These are phyloP conservation scores for Drosophila busckii DNA, from an alignment of 1,140 invertebrate species.

Conservation along the genomic window DNA sequence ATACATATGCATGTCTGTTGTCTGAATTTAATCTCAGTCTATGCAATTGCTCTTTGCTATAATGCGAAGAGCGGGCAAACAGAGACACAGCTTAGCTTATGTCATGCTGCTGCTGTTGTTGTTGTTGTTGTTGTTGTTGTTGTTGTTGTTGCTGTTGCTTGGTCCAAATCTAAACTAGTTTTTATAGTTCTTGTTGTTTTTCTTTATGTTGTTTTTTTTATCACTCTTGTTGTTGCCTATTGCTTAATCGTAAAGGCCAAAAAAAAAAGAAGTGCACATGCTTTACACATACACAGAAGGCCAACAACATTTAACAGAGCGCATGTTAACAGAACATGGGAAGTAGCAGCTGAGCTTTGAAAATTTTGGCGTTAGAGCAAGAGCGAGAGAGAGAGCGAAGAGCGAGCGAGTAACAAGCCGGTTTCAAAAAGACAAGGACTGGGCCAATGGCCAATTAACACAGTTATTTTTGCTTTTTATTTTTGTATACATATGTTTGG, in stretches of 20 bases:
- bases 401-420: no score
- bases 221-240: slow-evolving; percentile 12
- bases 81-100: not conserved
- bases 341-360: no score
- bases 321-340: not conserved
- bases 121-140: slow-evolving; percentile 1
- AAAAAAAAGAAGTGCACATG: slow-evolving; percentile 51
- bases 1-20: no score
- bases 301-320: not conserved
- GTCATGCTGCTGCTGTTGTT: slow-evolving; percentile 1
- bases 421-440: no score
- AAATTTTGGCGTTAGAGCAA: not conserved
- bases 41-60: no score
- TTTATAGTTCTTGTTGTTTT: slow-evolving; percentile 19
- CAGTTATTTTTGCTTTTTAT: slow-evolving; percentile 1
- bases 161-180: slow-evolving; percentile 35
- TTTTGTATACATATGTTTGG: not conserved
- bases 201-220: slow-evolving; percentile 15
- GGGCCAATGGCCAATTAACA: slow-evolving; percentile 56
- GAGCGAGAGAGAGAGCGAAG: not conserved
- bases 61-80: no score
- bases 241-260: slow-evolving; percentile 34
- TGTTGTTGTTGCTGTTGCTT: no score
- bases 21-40: no score
- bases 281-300: slow-evolving; percentile 40